Conservation (phyloP, 2,113 vertebrate species). For the Ailurus styani region DNA sequence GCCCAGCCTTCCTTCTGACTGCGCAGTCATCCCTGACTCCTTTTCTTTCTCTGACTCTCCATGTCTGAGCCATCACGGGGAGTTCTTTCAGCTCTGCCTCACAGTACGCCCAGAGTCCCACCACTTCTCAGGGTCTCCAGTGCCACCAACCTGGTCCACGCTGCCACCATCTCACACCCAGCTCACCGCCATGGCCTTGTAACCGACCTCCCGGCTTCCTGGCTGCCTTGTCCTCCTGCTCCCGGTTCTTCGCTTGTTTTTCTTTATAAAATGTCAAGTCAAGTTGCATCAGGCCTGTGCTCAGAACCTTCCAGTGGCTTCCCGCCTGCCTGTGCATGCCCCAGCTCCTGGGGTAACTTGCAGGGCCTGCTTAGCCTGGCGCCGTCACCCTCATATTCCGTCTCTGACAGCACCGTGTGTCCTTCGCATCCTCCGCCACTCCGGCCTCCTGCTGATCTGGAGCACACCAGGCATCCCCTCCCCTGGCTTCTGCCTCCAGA, state of each 20-base stretch:
- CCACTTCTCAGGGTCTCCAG: background rate
- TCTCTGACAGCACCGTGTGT: background rate
- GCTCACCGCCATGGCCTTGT: background rate
- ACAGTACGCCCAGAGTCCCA: background rate
- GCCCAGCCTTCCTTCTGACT: background rate
- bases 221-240: background rate
- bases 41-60: background rate
- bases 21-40: background rate
- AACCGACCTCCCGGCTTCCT: background rate
- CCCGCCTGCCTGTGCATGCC: background rate
- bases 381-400: fast-evolving
- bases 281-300: background rate
- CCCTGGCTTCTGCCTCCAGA: background rate
- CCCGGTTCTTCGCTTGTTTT: background rate
- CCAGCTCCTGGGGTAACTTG: background rate
- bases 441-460: background rate
- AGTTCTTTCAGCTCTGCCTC: background rate
- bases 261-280: background rate
- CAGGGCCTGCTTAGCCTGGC: background rate
- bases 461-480: background rate
- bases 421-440: background rate
- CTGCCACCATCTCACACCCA: background rate
- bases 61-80: background rate
- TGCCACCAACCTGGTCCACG: background rate
- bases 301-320: background rate